phyloP scores from a whole-genome alignment of 2,113 vertebrate genomes.

The Channa argus region DNA sequence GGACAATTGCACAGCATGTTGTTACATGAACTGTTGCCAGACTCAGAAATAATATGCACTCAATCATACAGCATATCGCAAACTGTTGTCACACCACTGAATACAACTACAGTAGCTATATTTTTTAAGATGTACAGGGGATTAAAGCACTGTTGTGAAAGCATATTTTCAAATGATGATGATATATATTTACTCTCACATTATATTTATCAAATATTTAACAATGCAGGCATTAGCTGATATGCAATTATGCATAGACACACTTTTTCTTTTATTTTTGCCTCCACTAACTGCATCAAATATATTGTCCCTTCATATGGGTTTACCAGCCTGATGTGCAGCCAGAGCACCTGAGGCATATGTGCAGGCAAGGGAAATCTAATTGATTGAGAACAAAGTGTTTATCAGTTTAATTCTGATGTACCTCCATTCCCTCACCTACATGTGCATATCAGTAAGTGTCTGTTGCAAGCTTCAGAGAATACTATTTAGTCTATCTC shows the following conservation, averaged over 20 bases:
- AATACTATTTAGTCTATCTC: neutral
- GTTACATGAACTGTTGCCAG: constrained; percentile 55
- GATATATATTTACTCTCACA: constrained; percentile 21
- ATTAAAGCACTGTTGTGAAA: constrained; percentile 28
- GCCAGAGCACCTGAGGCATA: constrained; percentile 52
- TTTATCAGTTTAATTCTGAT: constrained; percentile 30
- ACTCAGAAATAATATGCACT: constrained; percentile 68
- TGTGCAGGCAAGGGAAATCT: constrained; percentile 13
- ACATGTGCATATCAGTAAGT: constrained; percentile 18
- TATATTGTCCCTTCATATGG: neutral
- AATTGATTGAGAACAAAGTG: constrained; percentile 23
- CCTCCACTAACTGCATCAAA: constrained; percentile 17
- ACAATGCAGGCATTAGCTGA: constrained; percentile 37
- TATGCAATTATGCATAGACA: constrained; percentile 6
- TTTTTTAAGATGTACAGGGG: constrained; percentile 50
- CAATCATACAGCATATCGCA: constrained; percentile 23
- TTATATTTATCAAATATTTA: constrained; percentile 68
- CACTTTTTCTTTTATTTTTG: constrained; percentile 37
- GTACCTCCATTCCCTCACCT: constrained; percentile 21
- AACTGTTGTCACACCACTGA: constrained; percentile 50
- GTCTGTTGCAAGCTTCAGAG: constrained; percentile 12
- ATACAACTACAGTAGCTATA: constrained; percentile 26
- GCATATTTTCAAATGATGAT: constrained; percentile 50
- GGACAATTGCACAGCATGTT: constrained; percentile 43
- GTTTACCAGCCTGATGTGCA: constrained; percentile 33